Base-by-base conservation (phyloP, 2,888 invertebrate genomes). In the Druceiella hillmani region DNA sequence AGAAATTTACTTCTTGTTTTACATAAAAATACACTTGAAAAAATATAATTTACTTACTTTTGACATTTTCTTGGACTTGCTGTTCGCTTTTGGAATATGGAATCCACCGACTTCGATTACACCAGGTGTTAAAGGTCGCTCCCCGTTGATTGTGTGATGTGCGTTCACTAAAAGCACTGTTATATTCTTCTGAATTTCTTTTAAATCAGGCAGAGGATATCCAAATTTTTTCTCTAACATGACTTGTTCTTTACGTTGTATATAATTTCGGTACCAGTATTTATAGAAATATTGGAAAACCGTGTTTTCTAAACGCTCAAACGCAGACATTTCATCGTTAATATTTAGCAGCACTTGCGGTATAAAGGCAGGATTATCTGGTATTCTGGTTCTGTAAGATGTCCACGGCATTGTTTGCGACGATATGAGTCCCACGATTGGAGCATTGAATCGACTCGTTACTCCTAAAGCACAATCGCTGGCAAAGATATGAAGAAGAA, bases 381-480 rank as follows among this genome's bases (percentile, higher is more conserved):
- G 60, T 3, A 66, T 59, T 0, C 66, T 71, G 30, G 76, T 55
- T 2, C 73, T 62, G 12, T 57, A 56, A 7, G 61, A 53, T 2
- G 64, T 54, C 76, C 78, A 78, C 1, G 79, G 78, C 68, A 81
- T 70, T 31, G 76, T 50, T 0, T 65, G 59, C 33, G 76, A 75
- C 4, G 78, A 76, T 33, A 75, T 66, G 15, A 78, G 45, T 0
- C 69, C 73, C 5, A 83, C 59, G 2, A 75, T 60, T 1, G 82
- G 81, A 4, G 74, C 69, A 34, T 70, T 62, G 46, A 80, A 64
- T 15, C 74, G 53, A 53, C 80, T 67, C 1, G 71, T 67, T 34
- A 83, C 57, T 1, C 76, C 80, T 30, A 81, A 55, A 57, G 78
- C 73, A 40, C 82, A 82, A 48, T 82, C 81, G 17, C 78, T 74